Evolutionary conservation across 1,140 invertebrate species (phyloP), one percentile per base, ranked within the genome.

Genomic region (Apis florea): DNA sequence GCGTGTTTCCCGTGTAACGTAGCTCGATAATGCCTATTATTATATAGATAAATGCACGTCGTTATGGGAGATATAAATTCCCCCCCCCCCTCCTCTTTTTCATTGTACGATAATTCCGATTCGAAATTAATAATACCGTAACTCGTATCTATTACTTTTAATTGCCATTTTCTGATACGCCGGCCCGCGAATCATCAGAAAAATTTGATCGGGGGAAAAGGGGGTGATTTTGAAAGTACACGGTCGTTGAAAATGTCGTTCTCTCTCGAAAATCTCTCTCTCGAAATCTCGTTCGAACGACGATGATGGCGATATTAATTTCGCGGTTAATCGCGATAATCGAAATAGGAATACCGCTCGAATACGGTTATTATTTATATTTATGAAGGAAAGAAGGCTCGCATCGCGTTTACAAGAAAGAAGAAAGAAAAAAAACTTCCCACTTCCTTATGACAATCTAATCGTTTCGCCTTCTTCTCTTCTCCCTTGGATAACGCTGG

Each of bases 391-490:
- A 59, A n/a, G 59, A 61, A 69, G 66, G 61, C 56, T 69, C 79
- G 79, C 53, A 40, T 24, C 40, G 17, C 58, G 58, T 31, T 59
- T 31, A 40, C 31, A 21, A 56, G 21, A 10, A 24, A 54, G 53
- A n/a, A n/a, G 10, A 58, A 79, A 47, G 13, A 73, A 24, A 51
- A 66, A 40, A 40, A 40, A 31, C 31, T 51, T 19, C 40, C n/a
- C 58, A 53, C 67, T 59, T 66, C 76, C 53, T 63, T 63, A 54
- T 17, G 77, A 84, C 54, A 64, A 79, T 83, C 61, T 79, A 69
- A 84, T 71, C 69, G 59, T 63, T 70, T 56, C 67, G 24, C 15
- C 63, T 71, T 67, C 63, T 72, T 72, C 71, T 64, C 56, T 70
- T 64, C 49, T 24, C 24, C 1, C 1, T 54, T 19, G 53, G 2